Evolutionary conservation across 2,797 vertebrate genomes (phyloP).

Genomic region (Cynopterus sphinx): DNA sequence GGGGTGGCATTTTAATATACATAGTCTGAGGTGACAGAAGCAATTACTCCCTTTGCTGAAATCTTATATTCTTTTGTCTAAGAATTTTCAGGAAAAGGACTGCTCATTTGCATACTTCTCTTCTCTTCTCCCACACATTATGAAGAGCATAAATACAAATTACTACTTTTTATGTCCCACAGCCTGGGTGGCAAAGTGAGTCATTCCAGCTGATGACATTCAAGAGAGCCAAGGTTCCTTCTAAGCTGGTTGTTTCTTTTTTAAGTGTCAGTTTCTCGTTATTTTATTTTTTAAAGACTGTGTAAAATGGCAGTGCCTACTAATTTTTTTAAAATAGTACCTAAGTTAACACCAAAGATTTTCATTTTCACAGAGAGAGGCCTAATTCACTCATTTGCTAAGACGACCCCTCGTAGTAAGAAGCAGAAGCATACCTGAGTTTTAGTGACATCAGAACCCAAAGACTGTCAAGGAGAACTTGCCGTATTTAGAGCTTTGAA

Average conservation of each 20-base stretch:
- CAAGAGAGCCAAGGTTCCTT: slow-evolving; percentile 2
- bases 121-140: slow-evolving; percentile 48
- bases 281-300: not conserved
- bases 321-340: not conserved
- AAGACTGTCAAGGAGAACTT: not conserved
- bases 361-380: not conserved
- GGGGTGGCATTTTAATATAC: slow-evolving; percentile 48
- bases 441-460: not conserved
- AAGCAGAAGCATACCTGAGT: not conserved
- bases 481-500: not conserved
- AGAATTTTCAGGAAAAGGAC: slow-evolving; percentile 46
- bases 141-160: slow-evolving; percentile 54
- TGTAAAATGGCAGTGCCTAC: slow-evolving; percentile 6
- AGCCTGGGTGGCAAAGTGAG: slow-evolving; percentile 26
- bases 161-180: slow-evolving; percentile 40
- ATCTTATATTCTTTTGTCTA: slow-evolving; percentile 34
- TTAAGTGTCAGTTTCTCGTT: not conserved
- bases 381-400: not conserved
- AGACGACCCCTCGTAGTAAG: no score
- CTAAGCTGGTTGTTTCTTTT: slow-evolving; percentile 40
- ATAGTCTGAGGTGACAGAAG: not conserved
- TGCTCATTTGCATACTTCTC: slow-evolving; percentile 36
- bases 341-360: not conserved
- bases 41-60: slow-evolving; percentile 12
- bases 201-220: slow-evolving; percentile 1